Evolutionary conservation across 2,113 vertebrate genomes (phyloP).

Genomic region (Mobula birostris): DNA sequence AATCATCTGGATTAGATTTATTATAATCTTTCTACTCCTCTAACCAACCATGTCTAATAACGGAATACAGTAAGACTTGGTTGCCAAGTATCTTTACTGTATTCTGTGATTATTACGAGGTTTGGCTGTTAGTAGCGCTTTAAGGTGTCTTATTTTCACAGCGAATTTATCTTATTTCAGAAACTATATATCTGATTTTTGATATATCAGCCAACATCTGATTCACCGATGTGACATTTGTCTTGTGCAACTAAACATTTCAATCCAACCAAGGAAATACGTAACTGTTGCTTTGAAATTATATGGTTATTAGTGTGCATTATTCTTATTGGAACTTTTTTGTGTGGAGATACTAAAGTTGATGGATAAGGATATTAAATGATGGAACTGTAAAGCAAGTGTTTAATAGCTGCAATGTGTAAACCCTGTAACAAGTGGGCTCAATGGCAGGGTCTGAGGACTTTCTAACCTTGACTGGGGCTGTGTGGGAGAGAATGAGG

Average conservation of each 20-base stretch:
- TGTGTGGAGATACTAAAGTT: not conserved
- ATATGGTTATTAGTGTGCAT: not conserved
- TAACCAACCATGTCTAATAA: slow-evolving; percentile 24
- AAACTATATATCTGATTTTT: not conserved
- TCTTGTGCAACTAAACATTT: not conserved
- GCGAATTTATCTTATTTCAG: not conserved
- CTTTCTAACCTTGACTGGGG: not conserved
- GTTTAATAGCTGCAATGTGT: too few species aligned
- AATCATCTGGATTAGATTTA: not conserved
- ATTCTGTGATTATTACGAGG: not conserved
- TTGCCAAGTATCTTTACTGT: not conserved
- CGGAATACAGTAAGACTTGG: not conserved
- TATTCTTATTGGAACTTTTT: not conserved
- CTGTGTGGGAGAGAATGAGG: not conserved
- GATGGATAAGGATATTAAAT: not conserved
- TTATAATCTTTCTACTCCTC: slow-evolving; percentile 1
- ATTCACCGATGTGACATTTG: slow-evolving; percentile 9
- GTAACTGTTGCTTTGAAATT: not conserved
- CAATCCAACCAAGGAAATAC: not conserved
- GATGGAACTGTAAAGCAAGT: not conserved
- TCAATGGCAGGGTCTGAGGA: not conserved
- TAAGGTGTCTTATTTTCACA: not conserved
- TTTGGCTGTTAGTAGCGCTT: not conserved
- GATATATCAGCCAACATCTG: not conserved
- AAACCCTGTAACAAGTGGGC: too few species aligned